A percentile compares a stretch with the other conserved stretches of the same genome.
phyloP scores from a whole-genome alignment of 2,888 invertebrate species.

The Drosophila antonietae region DNA sequence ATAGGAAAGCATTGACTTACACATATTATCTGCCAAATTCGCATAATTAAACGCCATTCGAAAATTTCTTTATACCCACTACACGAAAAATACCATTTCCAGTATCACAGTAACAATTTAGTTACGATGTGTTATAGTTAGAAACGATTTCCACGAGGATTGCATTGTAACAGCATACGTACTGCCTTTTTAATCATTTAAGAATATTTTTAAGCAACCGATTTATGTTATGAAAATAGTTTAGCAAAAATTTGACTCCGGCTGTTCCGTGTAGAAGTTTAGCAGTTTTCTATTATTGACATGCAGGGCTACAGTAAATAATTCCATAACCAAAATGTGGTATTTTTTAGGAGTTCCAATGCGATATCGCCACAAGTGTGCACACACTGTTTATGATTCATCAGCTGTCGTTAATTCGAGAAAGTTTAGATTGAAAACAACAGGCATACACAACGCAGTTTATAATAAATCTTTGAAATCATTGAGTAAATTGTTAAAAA shows the following conservation, averaged over 20 bases:
- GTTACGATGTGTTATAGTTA: slow-evolving; percentile 25
- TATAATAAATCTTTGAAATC: slow-evolving; percentile 33
- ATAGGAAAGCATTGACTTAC: slow-evolving; percentile 62
- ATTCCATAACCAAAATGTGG: slow-evolving; percentile 23
- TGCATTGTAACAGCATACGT: slow-evolving; percentile 6
- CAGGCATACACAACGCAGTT: slow-evolving; percentile 35
- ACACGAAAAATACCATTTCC: slow-evolving; percentile 42
- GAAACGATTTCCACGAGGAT: slow-evolving; percentile 11
- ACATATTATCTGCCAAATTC: slow-evolving; percentile 77
- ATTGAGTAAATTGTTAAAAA: slow-evolving; percentile 31
- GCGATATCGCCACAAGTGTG: slow-evolving; percentile 3
- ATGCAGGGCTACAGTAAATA: slow-evolving; percentile 36
- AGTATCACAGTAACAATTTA: slow-evolving; percentile 23
- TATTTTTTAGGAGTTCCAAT: slow-evolving; percentile 52
- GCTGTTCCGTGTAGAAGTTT: slow-evolving; percentile 11
- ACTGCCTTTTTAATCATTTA: slow-evolving; percentile 37
- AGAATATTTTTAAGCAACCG: slow-evolving; percentile 6
- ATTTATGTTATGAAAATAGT: neutral
- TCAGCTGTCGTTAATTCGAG: slow-evolving; percentile 67
- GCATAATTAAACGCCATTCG: slow-evolving; percentile 78
- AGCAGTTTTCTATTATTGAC: slow-evolving; percentile 15
- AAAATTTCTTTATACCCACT: slow-evolving; percentile 22
- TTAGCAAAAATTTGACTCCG: slow-evolving; percentile 9
- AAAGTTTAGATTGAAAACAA: slow-evolving; percentile 57
- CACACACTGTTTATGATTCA: slow-evolving; percentile 66